A percentile compares a stretch with the other conserved stretches of the same genome.
These are phyloP conservation scores for Mellivora capensis DNA, from an alignment of 2,113 vertebrate species.

Conservation along the genomic window DNA sequence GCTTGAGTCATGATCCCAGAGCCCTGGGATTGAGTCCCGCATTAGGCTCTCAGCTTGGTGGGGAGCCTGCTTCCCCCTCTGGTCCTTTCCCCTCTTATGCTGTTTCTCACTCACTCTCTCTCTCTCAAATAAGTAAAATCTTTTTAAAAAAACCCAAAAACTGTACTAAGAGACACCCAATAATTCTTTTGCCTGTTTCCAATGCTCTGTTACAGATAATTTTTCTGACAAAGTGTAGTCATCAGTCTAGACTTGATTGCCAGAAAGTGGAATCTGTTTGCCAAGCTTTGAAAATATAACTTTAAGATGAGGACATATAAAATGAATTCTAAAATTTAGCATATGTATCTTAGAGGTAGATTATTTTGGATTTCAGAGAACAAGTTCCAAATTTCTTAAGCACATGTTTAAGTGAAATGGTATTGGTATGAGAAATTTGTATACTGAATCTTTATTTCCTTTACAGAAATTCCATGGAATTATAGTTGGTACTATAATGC, in stretches of 20 bases:
- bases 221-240: neutral
- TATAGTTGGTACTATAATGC: constrained; percentile 24
- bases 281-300: constrained; percentile 32
- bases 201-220: constrained; percentile 6
- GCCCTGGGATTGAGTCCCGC: too few species aligned
- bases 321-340: constrained; percentile 43
- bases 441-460: constrained; percentile 50
- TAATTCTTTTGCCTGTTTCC: neutral
- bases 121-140: too few species aligned
- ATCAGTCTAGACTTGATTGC: neutral
- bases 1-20: too few species aligned
- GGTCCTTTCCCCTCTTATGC: too few species aligned
- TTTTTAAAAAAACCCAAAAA: neutral
- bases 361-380: constrained; percentile 39
- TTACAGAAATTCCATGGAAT: constrained; percentile 82
- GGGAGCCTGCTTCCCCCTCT: too few species aligned
- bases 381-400: constrained; percentile 40
- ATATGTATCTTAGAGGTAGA: constrained; percentile 3
- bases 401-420: neutral
- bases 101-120: too few species aligned
- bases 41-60: too few species aligned
- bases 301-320: constrained; percentile 17
- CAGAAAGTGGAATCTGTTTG: constrained; percentile 29
- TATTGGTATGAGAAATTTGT: neutral
- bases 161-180: neutral